These are phyloP conservation scores for Aphidius gifuensis DNA, from an alignment of 1,140 invertebrate species.

Conservation along the genomic window DNA sequence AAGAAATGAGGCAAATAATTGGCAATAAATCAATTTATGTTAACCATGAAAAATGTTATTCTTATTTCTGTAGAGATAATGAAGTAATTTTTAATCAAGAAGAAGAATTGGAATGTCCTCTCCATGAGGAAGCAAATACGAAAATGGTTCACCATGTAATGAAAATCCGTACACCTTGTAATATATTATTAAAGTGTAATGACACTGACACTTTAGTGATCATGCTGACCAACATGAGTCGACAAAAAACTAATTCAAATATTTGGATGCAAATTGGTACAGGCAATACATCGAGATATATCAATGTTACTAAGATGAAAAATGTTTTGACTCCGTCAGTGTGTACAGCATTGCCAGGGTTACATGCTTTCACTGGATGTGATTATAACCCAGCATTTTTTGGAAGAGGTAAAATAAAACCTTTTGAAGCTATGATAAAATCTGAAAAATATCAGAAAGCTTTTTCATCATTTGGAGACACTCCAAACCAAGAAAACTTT, in stretches of 20 bases:
- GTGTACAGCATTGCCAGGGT: conserved; percentile 35
- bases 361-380: conserved; percentile 48
- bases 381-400: conserved; percentile 46
- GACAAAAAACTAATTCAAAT: not conserved
- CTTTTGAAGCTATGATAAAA: conserved; percentile 30
- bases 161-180: conserved; percentile 25
- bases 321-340: conserved; percentile 31
- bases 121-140: conserved; percentile 37
- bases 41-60: conserved; percentile 28
- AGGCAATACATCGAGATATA: conserved; percentile 32
- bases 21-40: conserved; percentile 34
- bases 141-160: conserved; percentile 35
- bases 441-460: conserved; percentile 25
- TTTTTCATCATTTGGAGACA: conserved; percentile 18
- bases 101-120: conserved; percentile 29
- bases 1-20: conserved; percentile 33
- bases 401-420: conserved; percentile 35
- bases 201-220: conserved; percentile 29
- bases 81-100: conserved; percentile 27
- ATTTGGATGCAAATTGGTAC: conserved; percentile 32
- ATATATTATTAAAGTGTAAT: conserved; percentile 26
- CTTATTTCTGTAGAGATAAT: conserved; percentile 23
- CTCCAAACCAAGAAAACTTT: conserved; percentile 8
- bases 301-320: conserved; percentile 35
- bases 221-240: conserved; percentile 32